These are phyloP conservation scores for Drosophila busckii DNA, from an alignment of 1,140 invertebrate genomes.

Conservation along the genomic window DNA sequence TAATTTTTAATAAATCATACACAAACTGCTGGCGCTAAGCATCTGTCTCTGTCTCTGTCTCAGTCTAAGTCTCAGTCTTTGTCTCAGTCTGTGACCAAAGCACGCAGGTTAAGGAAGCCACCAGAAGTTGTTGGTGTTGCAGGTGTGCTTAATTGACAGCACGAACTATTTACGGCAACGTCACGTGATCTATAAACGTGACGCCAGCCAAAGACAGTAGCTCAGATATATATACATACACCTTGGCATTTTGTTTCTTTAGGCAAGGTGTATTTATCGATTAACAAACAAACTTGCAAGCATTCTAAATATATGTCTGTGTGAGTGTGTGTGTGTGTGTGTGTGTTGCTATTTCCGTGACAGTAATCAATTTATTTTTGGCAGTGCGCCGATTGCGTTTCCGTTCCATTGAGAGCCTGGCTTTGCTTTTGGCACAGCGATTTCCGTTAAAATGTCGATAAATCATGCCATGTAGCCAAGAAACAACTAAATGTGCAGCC, in stretches of 20 bases:
- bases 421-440: constrained; percentile 60
- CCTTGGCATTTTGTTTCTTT: no score
- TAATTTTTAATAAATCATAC: no score
- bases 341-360: constrained; percentile 70
- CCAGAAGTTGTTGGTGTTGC: constrained; percentile 7
- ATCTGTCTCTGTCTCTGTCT: no score
- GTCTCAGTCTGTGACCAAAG: no score
- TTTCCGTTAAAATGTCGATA: constrained; percentile 72
- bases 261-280: constrained; percentile 60
- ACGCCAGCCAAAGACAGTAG: constrained; percentile 23
- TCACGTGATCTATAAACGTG: constrained; percentile 65
- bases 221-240: no score
- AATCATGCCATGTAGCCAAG: constrained; percentile 44
- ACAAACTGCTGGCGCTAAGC: no score
- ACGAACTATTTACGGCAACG: constrained; percentile 65
- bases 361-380: constrained; percentile 79
- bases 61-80: no score
- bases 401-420: constrained; percentile 30
- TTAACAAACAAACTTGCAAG: constrained; percentile 63
- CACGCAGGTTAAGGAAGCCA: no score
- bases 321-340: constrained; percentile 14
- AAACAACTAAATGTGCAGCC: constrained; percentile 37
- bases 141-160: constrained; percentile 74
- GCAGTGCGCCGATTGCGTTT: constrained; percentile 74
- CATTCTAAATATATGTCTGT: constrained; percentile 6